A percentile compares a stretch with the other conserved stretches of the same genome.
Evolutionary conservation across 2,113 vertebrate species (phyloP).

Genomic region (Pachycephala philippinensis): DNA sequence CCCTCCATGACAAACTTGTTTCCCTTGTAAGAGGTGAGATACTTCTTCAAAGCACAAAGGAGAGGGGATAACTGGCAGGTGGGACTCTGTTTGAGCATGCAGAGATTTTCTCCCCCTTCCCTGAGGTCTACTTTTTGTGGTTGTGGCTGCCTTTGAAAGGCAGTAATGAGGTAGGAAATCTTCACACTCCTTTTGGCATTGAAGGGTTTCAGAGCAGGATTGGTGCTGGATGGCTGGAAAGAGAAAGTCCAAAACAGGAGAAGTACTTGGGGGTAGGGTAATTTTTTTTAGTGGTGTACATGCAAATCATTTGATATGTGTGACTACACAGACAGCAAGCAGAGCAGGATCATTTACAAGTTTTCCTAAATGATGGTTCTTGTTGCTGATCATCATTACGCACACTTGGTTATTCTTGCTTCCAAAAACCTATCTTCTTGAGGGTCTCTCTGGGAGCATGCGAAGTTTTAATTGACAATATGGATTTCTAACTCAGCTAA

Average conservation of each 20-base stretch:
- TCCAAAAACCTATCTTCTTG: not conserved
- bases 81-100: not conserved
- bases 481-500: not conserved
- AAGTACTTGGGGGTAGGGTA: not conserved
- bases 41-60: constrained; percentile 22
- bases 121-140: not conserved
- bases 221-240: not conserved
- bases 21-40: not conserved
- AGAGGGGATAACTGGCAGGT: not conserved
- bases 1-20: not conserved
- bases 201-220: not conserved
- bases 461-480: not conserved
- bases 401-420: not conserved
- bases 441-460: not conserved
- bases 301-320: not conserved
- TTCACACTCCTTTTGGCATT: not conserved
- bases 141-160: constrained; percentile 1
- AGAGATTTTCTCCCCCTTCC: not conserved
- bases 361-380: not conserved
- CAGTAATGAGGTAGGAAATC: not conserved
- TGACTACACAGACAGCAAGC: not conserved
- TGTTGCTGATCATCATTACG: not conserved
- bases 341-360: not conserved
- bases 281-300: rapidly evolving
- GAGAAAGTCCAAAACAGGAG: not conserved